These are phyloP conservation scores for Hiodon alosoides DNA, from an alignment of 2,113 vertebrate genomes.

Conservation along the genomic window DNA sequence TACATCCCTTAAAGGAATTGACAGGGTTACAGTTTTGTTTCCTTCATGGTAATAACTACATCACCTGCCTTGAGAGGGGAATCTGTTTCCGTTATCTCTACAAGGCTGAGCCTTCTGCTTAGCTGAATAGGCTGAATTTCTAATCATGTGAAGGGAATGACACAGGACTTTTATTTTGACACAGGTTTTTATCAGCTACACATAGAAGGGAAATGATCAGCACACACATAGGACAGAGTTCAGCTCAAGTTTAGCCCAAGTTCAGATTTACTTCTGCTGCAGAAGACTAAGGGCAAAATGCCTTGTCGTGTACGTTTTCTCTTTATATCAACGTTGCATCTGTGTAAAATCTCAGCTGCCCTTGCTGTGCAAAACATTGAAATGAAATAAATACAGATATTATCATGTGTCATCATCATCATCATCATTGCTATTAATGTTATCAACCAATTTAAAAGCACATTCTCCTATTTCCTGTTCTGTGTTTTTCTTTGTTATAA, in stretches of 20 bases:
- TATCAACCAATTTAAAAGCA: slow-evolving; percentile 80
- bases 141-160: too few relatives aligned
- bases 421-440: slow-evolving; percentile 50
- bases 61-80: not conserved
- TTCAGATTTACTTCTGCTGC: slow-evolving; percentile 30
- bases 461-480: slow-evolving; percentile 46
- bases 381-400: slow-evolving; percentile 90
- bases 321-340: slow-evolving; percentile 55
- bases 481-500: slow-evolving; percentile 46
- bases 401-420: slow-evolving; percentile 47
- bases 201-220: not conserved
- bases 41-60: not conserved
- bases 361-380: slow-evolving; percentile 98
- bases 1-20: slow-evolving; percentile 53
- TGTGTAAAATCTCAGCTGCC: slow-evolving; percentile 89
- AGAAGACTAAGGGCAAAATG: slow-evolving; percentile 62
- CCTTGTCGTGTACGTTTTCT: slow-evolving; percentile 56
- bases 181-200: slow-evolving; percentile 14
- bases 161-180: too few relatives aligned
- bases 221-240: slow-evolving; percentile 13
- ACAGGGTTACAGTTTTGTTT: slow-evolving; percentile 42
- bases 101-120: too few relatives aligned
- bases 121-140: too few relatives aligned
- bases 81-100: too few relatives aligned
- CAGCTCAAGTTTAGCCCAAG: slow-evolving; percentile 16